Evolutionary conservation across 2,797 vertebrate species (phyloP), one percentile per base, ranked within the genome.

Genomic region (Onychomys leucogaster): DNA sequence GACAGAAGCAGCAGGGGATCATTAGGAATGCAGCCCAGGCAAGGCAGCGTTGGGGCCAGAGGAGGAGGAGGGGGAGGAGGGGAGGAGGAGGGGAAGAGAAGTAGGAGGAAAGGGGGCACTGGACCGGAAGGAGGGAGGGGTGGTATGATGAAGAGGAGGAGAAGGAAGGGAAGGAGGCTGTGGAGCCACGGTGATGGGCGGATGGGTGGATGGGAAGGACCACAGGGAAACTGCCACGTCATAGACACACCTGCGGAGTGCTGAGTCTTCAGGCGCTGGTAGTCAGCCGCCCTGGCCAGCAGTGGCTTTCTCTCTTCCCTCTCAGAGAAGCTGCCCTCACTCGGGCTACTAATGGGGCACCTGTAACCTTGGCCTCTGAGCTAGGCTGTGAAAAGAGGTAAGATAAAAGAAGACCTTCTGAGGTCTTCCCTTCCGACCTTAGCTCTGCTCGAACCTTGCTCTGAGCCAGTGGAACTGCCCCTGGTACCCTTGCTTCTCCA

Each of bases 151-250:
- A 89, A 43, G 13, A 57, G 49, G 65, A 37, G 10, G 6, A 59
- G 27, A 37, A 59, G 85, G 25, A 41, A 41, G n/a, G 37, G 57
- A 82, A 43, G 49, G 59, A 52, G 46, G 82, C 25, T 0, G 52
- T 0, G 0, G 6, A 8, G 85, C 2, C 6, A 5, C 9, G 16
- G 27, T 9, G 3, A 83, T 1, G 0, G 34, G 37, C 0, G 9
- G 61, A 59, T 17, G 88, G 59, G 52, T 23, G 83, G 84, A 84
- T 11, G 0, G 69, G 85, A 63, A 87, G 71, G 3, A 32, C 75
- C 61, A 29, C 76, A 49, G 75, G 0, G 57, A n/a, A 76, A 86
- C 52, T 61, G 32, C 32, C 76, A 57, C 71, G 41, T 11, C 49
- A 37, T 29, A 88, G 84, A 83, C 86, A 85, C 81, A 63, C 59